Evolutionary conservation across 2,113 vertebrate genomes (phyloP).

Genomic region (Ptyas mucosa): DNA sequence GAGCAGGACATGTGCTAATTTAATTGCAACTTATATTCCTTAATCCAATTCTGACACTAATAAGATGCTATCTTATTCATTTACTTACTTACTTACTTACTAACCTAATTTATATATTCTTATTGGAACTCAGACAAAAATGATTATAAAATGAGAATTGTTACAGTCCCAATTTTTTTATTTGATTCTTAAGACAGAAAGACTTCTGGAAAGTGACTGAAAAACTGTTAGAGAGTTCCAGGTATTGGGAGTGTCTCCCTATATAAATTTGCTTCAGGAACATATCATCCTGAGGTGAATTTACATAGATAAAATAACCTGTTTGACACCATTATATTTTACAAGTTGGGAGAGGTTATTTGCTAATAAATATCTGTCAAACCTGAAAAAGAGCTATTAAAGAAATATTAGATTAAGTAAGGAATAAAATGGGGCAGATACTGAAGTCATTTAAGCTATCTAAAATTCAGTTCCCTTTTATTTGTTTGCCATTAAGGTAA

Average conservation of each 20-base stretch:
- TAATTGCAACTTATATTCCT: not conserved
- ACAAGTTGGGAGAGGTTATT: not conserved
- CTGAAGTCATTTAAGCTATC: not conserved
- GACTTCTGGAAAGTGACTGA: not conserved
- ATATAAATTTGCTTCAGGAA: not conserved
- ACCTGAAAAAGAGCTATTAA: not conserved
- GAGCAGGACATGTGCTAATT: not conserved
- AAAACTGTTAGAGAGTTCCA: not conserved
- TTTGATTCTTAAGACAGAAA: not conserved
- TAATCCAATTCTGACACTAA: not conserved
- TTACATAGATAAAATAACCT: not conserved
- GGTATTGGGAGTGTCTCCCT: not conserved
- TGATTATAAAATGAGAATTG: not conserved
- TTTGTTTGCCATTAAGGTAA: not conserved
- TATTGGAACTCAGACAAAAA: not conserved
- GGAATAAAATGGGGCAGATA: not conserved
- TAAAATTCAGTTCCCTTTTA: not conserved
- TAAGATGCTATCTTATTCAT: not conserved
- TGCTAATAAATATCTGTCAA: not conserved
- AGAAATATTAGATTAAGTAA: not conserved
- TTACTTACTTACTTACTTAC: not conserved
- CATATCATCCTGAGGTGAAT: not conserved
- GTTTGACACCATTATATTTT: not conserved
- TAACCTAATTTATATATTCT: not conserved
- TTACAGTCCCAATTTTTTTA: not conserved